Base-by-base conservation (phyloP, 2,888 invertebrate genomes). In the Aporophyla nigra region DNA sequence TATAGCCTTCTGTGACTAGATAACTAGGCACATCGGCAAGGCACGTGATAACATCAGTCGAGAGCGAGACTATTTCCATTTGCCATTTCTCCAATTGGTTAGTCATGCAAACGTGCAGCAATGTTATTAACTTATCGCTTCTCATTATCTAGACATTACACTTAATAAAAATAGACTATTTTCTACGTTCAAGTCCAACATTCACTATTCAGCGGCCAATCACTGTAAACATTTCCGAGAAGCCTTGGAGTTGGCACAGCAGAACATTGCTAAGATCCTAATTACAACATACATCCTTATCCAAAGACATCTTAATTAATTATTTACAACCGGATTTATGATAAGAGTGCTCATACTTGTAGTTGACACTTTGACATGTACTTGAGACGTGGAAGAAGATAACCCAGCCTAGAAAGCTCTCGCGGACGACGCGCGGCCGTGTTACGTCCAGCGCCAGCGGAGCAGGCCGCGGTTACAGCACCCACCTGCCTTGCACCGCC, bases 381-480 rank as follows among this genome's bases (percentile, higher is more conserved):
- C 77, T 88, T 71, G 84, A 86, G 83, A 74, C 69, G 75, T 74
- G 14, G 68, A 78, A 69, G 88, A 88, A 77, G 84, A 89, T 86
- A 86, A 77, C 80, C 62, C 73, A 76, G 65, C 71, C 86, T 81
- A 84, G 86, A 89, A 87, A 84, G 87, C 88, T 90, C 81, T 87
- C 74, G 82, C 78, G 56, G 56, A 14, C 49, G 19, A 4, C 16
- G 43, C 19, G 27, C 21, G 14, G 74, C 16, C 74, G 61, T 80
- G 86, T 86, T 86, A 87, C 85, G 82, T 80, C 51, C 74, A 76
- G 81, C 87, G 89, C 51, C 74, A 76, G 81, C 87, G 89, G 87
- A 93, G n/a, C 78, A 66, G 89, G 83, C 77, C 58, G 73, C 80
- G 82, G 86, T 95, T 94, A 94, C 93, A 87, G 91, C 94, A 94